Conservation (phyloP, 37 sponge, comb jelly and placozoan species). For the Cliona cf. orientalis region DNA sequence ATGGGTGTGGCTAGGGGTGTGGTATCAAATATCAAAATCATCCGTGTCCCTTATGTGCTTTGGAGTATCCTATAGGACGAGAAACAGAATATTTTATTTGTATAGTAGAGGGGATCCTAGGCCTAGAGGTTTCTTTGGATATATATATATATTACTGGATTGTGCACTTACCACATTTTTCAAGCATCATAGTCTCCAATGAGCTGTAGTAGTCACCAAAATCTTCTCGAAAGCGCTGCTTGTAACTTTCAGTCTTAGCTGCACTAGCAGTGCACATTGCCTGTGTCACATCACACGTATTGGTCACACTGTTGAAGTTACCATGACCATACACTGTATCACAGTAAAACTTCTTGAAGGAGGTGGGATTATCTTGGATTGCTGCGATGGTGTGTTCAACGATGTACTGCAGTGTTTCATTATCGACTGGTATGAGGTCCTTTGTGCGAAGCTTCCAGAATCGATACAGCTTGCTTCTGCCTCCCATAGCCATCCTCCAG, state of each 20-base stretch:
- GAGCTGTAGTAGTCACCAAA: not conserved
- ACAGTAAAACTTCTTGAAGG: not conserved
- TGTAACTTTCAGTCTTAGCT: not conserved
- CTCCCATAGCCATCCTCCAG: not conserved
- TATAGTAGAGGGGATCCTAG: too few species aligned
- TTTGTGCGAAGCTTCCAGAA: not conserved
- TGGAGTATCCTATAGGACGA: too few species aligned
- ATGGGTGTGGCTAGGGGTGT: too few species aligned
- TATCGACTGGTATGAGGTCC: not conserved
- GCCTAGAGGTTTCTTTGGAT: too few species aligned
- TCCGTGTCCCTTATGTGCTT: too few species aligned
- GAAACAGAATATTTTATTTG: too few species aligned
- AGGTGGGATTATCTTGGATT: not conserved
- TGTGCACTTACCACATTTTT: too few species aligned
- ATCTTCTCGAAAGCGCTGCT: not conserved
- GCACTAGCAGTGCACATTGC: not conserved
- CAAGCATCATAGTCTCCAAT: too few species aligned
- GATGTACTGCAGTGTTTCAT: not conserved
- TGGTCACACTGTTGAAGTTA: not conserved
- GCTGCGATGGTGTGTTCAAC: not conserved
- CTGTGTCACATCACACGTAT: not conserved
- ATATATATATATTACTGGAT: too few species aligned
- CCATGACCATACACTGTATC: not conserved
- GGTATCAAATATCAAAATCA: too few species aligned
- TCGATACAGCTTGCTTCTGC: not conserved